phyloP scores from a whole-genome alignment of 2,888 invertebrate species.

The Drosophila niveifrons region DNA sequence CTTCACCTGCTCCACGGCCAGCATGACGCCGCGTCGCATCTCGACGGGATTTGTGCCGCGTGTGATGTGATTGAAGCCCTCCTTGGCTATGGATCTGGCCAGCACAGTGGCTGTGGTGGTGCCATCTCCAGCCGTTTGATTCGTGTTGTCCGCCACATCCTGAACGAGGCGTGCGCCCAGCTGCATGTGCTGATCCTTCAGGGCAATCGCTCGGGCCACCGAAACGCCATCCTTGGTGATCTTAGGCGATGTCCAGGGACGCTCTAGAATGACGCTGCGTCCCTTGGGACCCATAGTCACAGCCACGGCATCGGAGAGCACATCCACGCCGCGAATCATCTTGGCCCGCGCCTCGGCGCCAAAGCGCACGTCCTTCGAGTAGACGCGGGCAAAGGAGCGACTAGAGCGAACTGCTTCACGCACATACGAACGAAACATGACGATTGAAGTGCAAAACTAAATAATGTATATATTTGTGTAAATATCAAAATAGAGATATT shows the following conservation, averaged over 20 bases:
- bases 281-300: slow-evolving; percentile 99
- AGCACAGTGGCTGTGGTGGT: slow-evolving; percentile 99
- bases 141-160: slow-evolving; percentile 99
- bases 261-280: slow-evolving; percentile 99
- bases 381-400: slow-evolving; percentile 86
- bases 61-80: slow-evolving; percentile 99
- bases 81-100: slow-evolving; percentile 99
- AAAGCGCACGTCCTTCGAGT: slow-evolving; percentile 98
- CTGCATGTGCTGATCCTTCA: slow-evolving; percentile 99
- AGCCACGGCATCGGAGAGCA: slow-evolving; percentile 99
- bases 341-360: slow-evolving; percentile 98
- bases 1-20: slow-evolving; percentile 97
- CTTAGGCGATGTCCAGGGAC: slow-evolving; percentile 99
- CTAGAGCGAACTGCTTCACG: slow-evolving; percentile 40
- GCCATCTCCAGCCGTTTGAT: slow-evolving; percentile 99
- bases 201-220: slow-evolving; percentile 98
- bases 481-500: not conserved
- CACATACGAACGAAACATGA: slow-evolving; percentile 63
- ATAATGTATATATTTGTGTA: slow-evolving; percentile 1
- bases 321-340: slow-evolving; percentile 99
- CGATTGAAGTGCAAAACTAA: not conserved
- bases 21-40: slow-evolving; percentile 96
- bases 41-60: slow-evolving; percentile 99
- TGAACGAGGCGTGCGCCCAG: slow-evolving; percentile 99
- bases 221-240: slow-evolving; percentile 99